Conservation (phyloP, 2,888 invertebrate species). For the Aphidius colemani region DNA sequence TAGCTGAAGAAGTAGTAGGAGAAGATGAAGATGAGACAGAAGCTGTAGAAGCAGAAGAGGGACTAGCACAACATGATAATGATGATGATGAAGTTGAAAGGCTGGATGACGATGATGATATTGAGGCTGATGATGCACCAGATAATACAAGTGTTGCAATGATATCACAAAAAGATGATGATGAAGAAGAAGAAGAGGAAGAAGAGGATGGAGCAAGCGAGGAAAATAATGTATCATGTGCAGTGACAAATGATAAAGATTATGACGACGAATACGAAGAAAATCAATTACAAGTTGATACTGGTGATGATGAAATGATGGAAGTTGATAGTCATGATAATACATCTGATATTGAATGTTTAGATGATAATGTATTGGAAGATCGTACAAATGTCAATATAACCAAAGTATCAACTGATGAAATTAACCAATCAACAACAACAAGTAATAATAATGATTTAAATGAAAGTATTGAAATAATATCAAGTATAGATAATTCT, state of each 20-base stretch:
- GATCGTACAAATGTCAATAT: constrained; percentile 49
- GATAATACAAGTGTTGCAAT: constrained; percentile 39
- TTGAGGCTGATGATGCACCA: constrained; percentile 38
- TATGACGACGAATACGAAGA: constrained; percentile 24
- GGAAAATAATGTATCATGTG: constrained; percentile 60
- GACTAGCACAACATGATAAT: constrained; percentile 41
- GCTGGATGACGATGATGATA: constrained; percentile 35
- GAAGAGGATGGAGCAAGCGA: constrained; percentile 60
- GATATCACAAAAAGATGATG: constrained; percentile 38
- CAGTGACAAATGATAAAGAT: constrained; percentile 44
- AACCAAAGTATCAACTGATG: constrained; percentile 15
- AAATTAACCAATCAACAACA: constrained; percentile 23
- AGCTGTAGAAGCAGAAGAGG: constrained; percentile 40
- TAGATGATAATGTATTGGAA: constrained; percentile 46
- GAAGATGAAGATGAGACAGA: constrained; percentile 34
- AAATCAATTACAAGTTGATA: neutral
- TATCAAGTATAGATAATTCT: constrained; percentile 39
- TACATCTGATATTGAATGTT: constrained; percentile 56
- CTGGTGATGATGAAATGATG: constrained; percentile 42
- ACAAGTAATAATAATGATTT: constrained; percentile 36
- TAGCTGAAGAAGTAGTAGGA: constrained; percentile 34
- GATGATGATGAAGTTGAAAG: constrained; percentile 44
- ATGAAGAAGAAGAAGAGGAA: constrained; percentile 25
- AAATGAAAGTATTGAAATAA: constrained; percentile 45
- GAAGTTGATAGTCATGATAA: constrained; percentile 51